Evolutionary conservation across 2,888 invertebrate species (phyloP), one percentile per base, ranked within the genome.

Genomic region (Eristalis intricaria): DNA sequence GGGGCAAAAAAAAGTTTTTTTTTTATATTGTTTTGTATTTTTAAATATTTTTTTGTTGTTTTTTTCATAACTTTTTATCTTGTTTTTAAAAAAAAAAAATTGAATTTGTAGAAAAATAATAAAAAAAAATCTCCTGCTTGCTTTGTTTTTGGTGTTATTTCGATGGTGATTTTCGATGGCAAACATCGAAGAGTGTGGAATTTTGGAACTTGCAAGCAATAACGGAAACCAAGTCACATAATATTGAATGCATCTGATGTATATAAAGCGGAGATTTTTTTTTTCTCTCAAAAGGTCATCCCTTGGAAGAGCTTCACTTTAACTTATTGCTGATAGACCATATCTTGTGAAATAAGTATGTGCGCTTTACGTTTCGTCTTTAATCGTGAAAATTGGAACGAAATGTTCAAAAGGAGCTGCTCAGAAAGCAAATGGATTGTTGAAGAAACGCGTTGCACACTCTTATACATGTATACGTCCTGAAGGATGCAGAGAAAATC

Each of bases 211-310:
- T 61, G 84, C 81, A 81, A 81, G 63, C 81, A 81, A 76, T 73
- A 84, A 85, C 38, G 81, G 84, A 84, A 80, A 29, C 80, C 61
- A 81, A 29, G 66, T 85, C 84, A 22, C 81, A 81, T 84, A 84
- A 85, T 81, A 81, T 66, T 71, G 66, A 68, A 23, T 71, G 81
- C 38, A 35, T 35, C 35, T 35, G 10, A 11, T 35, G 35, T 35
- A 65, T 29, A 50, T 50, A 32, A n/a, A 22, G 19, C 23, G 74
- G 65, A 79, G 79, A 79, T 75, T 50, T 77, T 38, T 66, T 65
- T 5, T 60, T 66, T 61, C 73, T 69, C 58, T 74, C 19, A n/a
- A 50, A 38, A 10, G 38, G 38, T 38, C 38, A 38, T 38, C 38
- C 35, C 43, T n/a, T 50, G n/a, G n/a, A n/a, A 7, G 43, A 19